These are phyloP conservation scores for Ptilonorhynchus violaceus DNA, from an alignment of 2,113 vertebrate genomes.

Conservation along the genomic window DNA sequence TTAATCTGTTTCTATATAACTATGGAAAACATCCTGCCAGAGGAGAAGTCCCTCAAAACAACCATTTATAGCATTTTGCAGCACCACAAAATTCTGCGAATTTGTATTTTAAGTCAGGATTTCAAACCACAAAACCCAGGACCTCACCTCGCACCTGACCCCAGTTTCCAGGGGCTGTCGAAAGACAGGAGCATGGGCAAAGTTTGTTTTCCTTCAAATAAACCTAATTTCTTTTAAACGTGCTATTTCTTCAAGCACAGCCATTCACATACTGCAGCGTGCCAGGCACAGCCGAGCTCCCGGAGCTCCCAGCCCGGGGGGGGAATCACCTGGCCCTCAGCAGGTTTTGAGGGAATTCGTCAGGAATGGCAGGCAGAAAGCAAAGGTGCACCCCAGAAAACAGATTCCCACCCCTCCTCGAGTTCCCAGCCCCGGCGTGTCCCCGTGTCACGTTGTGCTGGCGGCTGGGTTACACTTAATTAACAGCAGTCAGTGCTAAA, in stretches of 20 bases:
- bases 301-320: neutral
- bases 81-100: neutral
- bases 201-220: neutral
- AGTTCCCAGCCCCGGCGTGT: neutral
- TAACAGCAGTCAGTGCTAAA: neutral
- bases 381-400: neutral
- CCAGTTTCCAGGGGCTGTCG: neutral
- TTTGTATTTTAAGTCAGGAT: neutral
- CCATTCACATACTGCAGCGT: neutral
- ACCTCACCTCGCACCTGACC: accelerated
- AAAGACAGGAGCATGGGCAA: neutral
- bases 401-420: neutral
- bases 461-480: neutral
- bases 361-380: neutral
- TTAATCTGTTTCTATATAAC: constrained; percentile 1
- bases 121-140: neutral
- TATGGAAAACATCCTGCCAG: neutral
- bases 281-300: neutral
- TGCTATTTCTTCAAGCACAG: accelerated
- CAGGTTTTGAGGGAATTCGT: neutral
- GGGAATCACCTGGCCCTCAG: neutral
- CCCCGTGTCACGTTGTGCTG: neutral
- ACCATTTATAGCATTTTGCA: neutral
- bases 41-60: neutral
- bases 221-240: neutral